Conservation (phyloP, 2,797 vertebrate species). For the Prionace glauca region DNA sequence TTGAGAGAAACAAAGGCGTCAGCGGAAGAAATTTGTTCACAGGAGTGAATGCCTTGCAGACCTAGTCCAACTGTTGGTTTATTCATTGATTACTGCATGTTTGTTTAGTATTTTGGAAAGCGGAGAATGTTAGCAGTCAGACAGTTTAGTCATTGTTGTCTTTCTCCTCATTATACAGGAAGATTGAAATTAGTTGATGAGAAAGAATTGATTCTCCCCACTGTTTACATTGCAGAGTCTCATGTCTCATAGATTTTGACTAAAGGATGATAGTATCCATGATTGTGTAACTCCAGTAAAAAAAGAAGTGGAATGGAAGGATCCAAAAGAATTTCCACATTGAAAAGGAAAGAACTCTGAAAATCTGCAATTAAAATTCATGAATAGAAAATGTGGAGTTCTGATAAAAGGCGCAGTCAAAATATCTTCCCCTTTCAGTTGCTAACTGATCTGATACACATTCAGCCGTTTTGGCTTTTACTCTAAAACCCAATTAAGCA, state of each 20-base stretch:
- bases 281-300: too few species aligned
- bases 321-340: neutral
- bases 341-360: neutral
- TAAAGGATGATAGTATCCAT: too few species aligned
- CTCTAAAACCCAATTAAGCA: neutral
- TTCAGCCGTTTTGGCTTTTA: neutral
- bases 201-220: neutral
- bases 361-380: neutral
- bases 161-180: neutral
- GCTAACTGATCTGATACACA: too few species aligned
- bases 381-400: neutral
- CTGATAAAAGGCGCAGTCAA: neutral
- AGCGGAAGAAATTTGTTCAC: constrained; percentile 48
- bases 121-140: constrained; percentile 42
- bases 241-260: neutral
- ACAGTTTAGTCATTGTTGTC: neutral
- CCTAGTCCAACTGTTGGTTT: constrained; percentile 82
- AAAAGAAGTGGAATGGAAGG: too few species aligned
- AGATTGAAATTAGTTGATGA: neutral
- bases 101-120: constrained; percentile 67
- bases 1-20: neutral
- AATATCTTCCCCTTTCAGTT: neutral
- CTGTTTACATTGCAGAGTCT: neutral
- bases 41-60: constrained; percentile 62
- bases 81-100: constrained; percentile 78